These are phyloP conservation scores for Euphydryas editha DNA, from an alignment of 2,888 invertebrate genomes.

Conservation along the genomic window DNA sequence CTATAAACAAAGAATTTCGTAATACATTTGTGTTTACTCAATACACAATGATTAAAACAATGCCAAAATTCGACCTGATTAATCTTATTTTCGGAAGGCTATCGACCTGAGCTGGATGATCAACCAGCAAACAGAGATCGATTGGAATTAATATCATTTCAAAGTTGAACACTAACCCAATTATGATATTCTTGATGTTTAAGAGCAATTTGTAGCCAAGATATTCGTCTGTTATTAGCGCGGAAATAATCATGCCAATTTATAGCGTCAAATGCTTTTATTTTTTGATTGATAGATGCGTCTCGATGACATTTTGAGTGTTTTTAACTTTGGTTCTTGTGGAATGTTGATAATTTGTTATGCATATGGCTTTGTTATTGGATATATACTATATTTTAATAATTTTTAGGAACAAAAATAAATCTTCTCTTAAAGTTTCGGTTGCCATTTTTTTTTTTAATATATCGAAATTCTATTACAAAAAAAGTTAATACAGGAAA, in stretches of 20 bases:
- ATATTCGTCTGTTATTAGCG: neutral
- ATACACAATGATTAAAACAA: constrained; percentile 14
- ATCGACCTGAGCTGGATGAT: constrained; percentile 22
- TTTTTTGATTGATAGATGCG: neutral
- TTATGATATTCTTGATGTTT: constrained; percentile 11
- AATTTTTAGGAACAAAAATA: too few relatives aligned
- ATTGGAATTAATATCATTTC: constrained; percentile 11
- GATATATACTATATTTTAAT: too few relatives aligned
- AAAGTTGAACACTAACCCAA: constrained; percentile 18
- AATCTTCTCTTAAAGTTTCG: too few relatives aligned
- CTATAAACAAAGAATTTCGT: neutral
- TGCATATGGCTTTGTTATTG: neutral
- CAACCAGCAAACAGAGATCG: constrained; percentile 1
- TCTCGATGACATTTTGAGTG: neutral
- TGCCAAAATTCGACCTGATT: constrained; percentile 25
- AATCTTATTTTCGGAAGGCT: constrained; percentile 33
- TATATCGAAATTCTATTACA: too few relatives aligned
- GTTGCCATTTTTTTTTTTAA: too few relatives aligned
- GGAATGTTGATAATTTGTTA: neutral
- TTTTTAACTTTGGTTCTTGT: constrained; percentile 2
- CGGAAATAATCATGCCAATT: constrained; percentile 2
- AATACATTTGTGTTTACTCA: neutral
- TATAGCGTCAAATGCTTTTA: neutral
- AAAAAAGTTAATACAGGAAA: too few relatives aligned
- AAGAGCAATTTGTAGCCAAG: neutral